Base-by-base conservation (phyloP, 2,797 vertebrate species). In the Melanogrammus aeglefinus region DNA sequence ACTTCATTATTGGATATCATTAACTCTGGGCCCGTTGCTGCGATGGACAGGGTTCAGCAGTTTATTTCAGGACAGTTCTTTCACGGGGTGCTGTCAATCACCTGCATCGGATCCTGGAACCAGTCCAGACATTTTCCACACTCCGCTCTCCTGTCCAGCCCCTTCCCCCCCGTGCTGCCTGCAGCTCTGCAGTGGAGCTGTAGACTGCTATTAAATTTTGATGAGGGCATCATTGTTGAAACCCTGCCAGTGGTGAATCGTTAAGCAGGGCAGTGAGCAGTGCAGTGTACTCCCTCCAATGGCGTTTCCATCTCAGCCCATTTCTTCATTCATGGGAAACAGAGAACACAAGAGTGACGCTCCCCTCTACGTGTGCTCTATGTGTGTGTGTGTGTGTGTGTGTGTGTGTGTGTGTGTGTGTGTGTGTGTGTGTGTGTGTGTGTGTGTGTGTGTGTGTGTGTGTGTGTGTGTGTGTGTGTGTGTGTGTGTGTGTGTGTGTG, bases 1-100 rank as follows among this genome's bases (percentile, higher is more conserved):
- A 88, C 90, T 87, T 93, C 81, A 92, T 92, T 90, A 91, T 90
- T 85, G 84, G 86, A 91, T 86, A 86, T 91, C 87, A 92, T 93
- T 89, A 88, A 87, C 84, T 84, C 76, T 82, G 79, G 82, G 84
- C 84, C 78, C 72, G 74, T 85, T 87, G 87, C 80, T 82, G 79
- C 76, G 39, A 71, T 83, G 83, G 86, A 86, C 88, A 81, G 39
- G 85, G 88, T 88, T 87, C 83, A 82, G 81, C 75, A 85, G 90
- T 91, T 91, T 87, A 91, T 84, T 84, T 87, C 79, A 80, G 91
- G 91, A 93, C 91, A 87, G 85, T n/a, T 87, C 89, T 90, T 92
- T 92, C 88, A 89, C 75, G 83, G 80, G 79, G 83, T 82, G 79
- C 88, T 90, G 88, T 91, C 90, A 88, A 77, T 91, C 91, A 90